Conservation (phyloP, 2,797 vertebrate species). For the Centropyge bicolor region DNA sequence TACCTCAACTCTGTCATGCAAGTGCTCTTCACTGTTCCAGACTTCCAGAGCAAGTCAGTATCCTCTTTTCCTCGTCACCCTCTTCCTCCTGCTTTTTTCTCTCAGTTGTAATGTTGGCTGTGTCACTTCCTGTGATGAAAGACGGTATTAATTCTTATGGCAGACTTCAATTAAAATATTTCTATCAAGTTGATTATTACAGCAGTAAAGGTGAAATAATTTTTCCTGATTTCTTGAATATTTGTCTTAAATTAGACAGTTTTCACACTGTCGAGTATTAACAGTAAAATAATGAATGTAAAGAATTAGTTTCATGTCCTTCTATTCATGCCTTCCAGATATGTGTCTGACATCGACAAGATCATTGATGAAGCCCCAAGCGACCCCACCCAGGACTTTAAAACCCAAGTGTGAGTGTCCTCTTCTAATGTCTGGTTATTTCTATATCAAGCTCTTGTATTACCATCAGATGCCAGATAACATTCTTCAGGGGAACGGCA, state of each 20-base stretch:
- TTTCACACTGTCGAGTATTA: background rate
- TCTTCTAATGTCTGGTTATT: background rate
- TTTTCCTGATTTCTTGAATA: background rate
- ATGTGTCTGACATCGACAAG: constrained; percentile 96
- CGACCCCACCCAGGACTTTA: constrained; percentile 98
- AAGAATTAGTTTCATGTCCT: constrained; percentile 15
- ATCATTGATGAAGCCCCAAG: constrained; percentile 94
- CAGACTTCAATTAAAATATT: background rate
- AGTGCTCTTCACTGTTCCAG: constrained; percentile 98
- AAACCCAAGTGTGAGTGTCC: constrained; percentile 95
- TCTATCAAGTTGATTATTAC: background rate
- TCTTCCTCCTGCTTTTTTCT: background rate
- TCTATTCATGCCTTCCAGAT: constrained; percentile 81
- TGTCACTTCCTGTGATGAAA: background rate
- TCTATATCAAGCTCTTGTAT: background rate
- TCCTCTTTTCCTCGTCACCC: background rate
- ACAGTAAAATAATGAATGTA: background rate
- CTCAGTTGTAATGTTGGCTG: background rate
- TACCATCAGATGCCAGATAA: background rate
- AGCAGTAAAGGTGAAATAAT: background rate
- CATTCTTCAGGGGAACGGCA: background rate
- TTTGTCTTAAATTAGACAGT: background rate
- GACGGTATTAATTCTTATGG: background rate
- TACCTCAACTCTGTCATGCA: constrained; percentile 99
- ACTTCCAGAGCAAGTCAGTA: constrained; percentile 96